Conservation (phyloP, 2,113 vertebrate species). For the Echinops telfairi region DNA sequence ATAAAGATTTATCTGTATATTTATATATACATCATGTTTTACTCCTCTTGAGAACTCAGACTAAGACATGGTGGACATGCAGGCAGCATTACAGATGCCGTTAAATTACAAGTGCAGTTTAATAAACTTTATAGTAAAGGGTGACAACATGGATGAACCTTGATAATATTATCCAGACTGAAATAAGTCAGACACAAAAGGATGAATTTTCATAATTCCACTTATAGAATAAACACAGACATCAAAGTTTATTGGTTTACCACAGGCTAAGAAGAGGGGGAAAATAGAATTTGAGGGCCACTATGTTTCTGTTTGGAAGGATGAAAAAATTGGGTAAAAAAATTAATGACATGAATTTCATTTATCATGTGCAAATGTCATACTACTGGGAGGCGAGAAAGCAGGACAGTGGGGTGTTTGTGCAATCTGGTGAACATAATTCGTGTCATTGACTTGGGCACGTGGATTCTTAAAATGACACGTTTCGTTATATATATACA, state of each 20-base stretch:
- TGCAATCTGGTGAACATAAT: not conserved
- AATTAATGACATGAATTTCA: not conserved
- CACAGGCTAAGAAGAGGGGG: not conserved
- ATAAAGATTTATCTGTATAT: not conserved
- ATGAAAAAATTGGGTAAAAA: not conserved
- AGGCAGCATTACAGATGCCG: not conserved
- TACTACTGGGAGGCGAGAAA: not conserved
- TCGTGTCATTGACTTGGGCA: not conserved
- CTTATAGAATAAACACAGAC: not conserved
- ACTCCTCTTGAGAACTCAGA: not conserved
- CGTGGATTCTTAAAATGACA: not conserved
- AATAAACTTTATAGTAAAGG: fast-evolving
- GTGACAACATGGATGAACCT: not conserved
- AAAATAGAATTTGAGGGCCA: not conserved
- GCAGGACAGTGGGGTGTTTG: not conserved
- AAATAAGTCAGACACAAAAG: not conserved
- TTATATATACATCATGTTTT: not conserved
- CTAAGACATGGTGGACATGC: not conserved
- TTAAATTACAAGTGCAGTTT: not conserved
- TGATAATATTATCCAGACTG: not conserved
- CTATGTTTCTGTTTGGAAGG: not conserved
- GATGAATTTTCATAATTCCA: not conserved
- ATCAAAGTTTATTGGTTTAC: not conserved
- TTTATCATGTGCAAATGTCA: not conserved
- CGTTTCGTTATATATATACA: not conserved